Evolutionary conservation across 2,888 invertebrate species (phyloP), one percentile per base, ranked within the genome.

Genomic region (Seladonia tumulorum): DNA sequence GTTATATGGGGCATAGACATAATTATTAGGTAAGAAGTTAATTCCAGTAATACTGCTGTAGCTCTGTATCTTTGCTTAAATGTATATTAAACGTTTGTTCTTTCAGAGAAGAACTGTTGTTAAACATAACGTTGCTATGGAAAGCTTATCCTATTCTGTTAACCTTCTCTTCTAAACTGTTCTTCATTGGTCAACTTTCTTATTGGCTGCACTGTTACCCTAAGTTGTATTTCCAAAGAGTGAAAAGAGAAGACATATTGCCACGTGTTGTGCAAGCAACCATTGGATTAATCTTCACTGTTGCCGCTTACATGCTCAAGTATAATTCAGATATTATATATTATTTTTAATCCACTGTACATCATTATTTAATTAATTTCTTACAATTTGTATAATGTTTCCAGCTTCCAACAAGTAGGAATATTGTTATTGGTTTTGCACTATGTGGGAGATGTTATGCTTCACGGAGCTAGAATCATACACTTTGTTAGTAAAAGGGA

Each of bases 151-250:
- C 99, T 53, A 96, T 96, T 83, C 97, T 97, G 87, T 97, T 98
- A 97, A 96, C 97, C 76, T 99, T 99, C 95, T 96, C 98, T 92
- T 96, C 98, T 94, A 99, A 99, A 96, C 97, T 99, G 92, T 99
- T 98, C 96, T 99, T 99, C 96, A 97, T 99, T 74, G 97, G 98
- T 42, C 99, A 99, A 95, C 96, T 99, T 82, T 96, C 99, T 0
- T 99, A 99, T 95, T 99, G 99, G 97, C 95, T 99, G 80, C 99
- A 99, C 95, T 97, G 98, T 94, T 97, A 98, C 93, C 99, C 99
- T 0, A 99, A 99, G 95, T 96, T 99, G 78, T 99, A 99, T 95
- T 99, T 99, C 96, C 99, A 99, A 95, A 97, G 98, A 90, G 97
- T 98, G 89, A 99, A 99, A 95, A 97, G 97, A 94, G 99, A 99